Evolutionary conservation across 1,140 invertebrate species (phyloP), one percentile per base, ranked within the genome.

Genomic region (Mya arenaria): DNA sequence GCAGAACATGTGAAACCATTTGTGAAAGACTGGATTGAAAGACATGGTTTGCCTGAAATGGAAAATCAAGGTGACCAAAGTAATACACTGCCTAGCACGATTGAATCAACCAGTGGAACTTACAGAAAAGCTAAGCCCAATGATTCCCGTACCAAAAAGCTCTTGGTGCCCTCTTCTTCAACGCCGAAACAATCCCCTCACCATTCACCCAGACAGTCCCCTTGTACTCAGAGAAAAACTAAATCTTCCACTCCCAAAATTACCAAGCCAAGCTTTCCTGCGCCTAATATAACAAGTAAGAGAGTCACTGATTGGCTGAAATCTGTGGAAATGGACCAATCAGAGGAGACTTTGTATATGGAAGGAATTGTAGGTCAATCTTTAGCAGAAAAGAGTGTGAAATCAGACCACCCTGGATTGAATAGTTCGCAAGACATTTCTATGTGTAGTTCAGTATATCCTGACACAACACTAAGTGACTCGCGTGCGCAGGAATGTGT

Each of bases 281-380:
- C 55, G 1, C 77, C 85, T 39, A 68, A 84, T 28, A 86, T 83
- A 62, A 87, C 89, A n/a, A 87, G 87, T 32, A 88, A 87, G 36
- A 81, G 91, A 36, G 90, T 91, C 13, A 88, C 87, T 28, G 90
- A 90, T 63, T 92, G 91, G 91, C 85, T 92, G 34, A 87, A 89
- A 60, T 91, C 88, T 36, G 89, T 92, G 23, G 79, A 82, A 13
- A 63, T 23, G 39, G 65, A 71, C 30, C 56, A 65, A 65, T 36
- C n/a, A 28, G 79, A 80, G 56, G 77, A 80, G 39, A 71, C 44
- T 23, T 44, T 80, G 36, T 80, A 69, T 62, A 69, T 80, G 66
- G 77, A 80, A 62, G 77, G 77, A 32, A 80, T 80, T 44, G 77
- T 62, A 8, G 77, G 77, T 30, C 86, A 89, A 55, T 55, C 68